Evolutionary conservation across 2,888 invertebrate species (phyloP).

Genomic region (Balanococcus diminutus): DNA sequence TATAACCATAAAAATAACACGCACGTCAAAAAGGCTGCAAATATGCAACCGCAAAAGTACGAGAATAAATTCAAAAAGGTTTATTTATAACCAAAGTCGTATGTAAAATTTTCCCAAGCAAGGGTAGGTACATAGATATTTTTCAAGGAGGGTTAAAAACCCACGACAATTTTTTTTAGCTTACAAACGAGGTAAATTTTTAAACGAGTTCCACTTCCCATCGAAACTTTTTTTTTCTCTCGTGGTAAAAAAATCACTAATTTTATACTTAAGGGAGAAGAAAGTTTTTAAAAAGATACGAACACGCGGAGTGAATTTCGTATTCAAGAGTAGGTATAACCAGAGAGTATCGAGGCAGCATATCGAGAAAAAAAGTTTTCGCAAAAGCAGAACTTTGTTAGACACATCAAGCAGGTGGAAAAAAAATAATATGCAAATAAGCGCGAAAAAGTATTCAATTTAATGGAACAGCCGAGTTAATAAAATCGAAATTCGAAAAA

Average conservation of each 20-base stretch:
- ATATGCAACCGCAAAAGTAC: background rate
- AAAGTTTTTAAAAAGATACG: constrained; percentile 27
- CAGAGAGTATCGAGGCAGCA: background rate
- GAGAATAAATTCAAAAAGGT: background rate
- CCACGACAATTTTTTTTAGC: constrained; percentile 19
- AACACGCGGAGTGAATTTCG: background rate
- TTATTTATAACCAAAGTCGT: background rate
- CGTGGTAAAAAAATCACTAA: background rate
- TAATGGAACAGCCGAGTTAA: background rate
- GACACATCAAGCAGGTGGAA: constrained; percentile 3
- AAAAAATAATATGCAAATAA: constrained; percentile 11
- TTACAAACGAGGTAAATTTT: constrained; percentile 19
- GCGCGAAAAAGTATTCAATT: background rate
- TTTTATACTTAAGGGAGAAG: constrained; percentile 18
- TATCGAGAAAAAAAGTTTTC: constrained; percentile 4
- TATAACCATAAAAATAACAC: background rate
- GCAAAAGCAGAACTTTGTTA: background rate
- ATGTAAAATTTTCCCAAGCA: background rate
- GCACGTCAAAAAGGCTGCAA: background rate
- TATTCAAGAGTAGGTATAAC: background rate
- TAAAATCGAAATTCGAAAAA: background rate
- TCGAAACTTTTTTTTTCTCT: background rate
- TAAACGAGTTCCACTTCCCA: background rate
- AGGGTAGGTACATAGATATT: background rate
- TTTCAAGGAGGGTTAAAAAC: background rate